Evolutionary conservation across 2,113 vertebrate species (phyloP).

Genomic region (Mystacornis crossleyi): DNA sequence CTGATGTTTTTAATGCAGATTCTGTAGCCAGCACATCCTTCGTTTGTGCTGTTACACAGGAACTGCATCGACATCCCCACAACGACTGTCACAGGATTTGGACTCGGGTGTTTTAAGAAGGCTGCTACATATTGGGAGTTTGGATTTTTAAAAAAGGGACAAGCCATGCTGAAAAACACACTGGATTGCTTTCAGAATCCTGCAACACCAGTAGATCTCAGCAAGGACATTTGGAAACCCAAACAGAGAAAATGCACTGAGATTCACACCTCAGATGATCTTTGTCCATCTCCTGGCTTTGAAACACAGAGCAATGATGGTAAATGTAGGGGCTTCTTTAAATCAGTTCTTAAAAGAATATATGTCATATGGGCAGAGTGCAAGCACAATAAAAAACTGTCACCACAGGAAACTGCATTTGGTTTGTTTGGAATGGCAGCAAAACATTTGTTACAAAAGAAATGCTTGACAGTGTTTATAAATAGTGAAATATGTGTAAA

Average conservation of each 20-base stretch:
- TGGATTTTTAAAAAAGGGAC: neutral
- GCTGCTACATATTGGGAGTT: neutral
- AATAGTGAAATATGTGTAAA: slow-evolving; percentile 19
- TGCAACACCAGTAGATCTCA: neutral
- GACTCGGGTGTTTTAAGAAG: neutral
- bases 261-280: neutral
- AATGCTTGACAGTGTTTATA: slow-evolving; percentile 4
- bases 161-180: neutral
- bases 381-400: neutral
- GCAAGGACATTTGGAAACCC: neutral
- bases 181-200: neutral
- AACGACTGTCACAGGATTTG: neutral
- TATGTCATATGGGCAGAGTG: neutral
- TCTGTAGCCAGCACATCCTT: neutral
- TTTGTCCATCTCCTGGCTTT: neutral
- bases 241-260: neutral
- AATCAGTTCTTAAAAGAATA: neutral
- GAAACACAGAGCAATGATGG: neutral
- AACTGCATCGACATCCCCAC: neutral
- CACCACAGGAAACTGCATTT: neutral
- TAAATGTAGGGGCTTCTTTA: neutral
- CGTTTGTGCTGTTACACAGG: neutral
- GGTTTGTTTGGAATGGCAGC: neutral
- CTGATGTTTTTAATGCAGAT: neutral
- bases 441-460: neutral